Evolutionary conservation across 2,797 vertebrate species (phyloP), one percentile per base, ranked within the genome.

Genomic region (Squalus acanthias): DNA sequence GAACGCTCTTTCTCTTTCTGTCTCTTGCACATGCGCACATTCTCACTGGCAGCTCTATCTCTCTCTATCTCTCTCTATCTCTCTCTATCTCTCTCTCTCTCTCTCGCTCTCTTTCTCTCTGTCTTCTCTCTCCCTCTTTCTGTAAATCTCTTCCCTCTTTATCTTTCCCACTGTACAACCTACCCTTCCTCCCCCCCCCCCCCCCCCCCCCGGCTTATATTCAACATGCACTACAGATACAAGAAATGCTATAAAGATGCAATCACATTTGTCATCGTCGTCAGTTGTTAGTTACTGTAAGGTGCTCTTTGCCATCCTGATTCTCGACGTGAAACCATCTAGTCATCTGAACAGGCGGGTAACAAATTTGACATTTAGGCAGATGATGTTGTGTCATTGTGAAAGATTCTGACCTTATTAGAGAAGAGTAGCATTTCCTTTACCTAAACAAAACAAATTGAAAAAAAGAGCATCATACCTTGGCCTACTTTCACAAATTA

Each of bases 401-500:
- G 94, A 95, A 74, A 95, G 94, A 74, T 76, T 95, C 50, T 72
- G 94, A 57, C 94, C 94, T 76, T 50, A 33, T 57, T 95, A 76
- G 53, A 95, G 29, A 95, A 53, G 24, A 72, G 26, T 57, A 53
- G 20, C 70, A 76, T 95, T 95, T 95, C 70, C 94, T 95, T 95
- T 95, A 72, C 46, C 94, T 57, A 95, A 46, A 95, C 50, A 72
- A 95, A 95, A 33, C 94, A 76, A 76, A 95, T 76, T 76, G 26
- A 95, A 57, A 95, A n/a, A 70, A 95, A 74, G 20, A 24, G 46
- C 13, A 76, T 33, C 10, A 3, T 95, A 74, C 46, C 50, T 53
- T 95, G 94, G 70, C 94, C 94, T 95, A 95, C 94, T 95, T 95
- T 95, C 94, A 72, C 24, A 53, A n/a, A 95, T 33, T 95, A 76